These are phyloP conservation scores for Calyptomena viridis DNA, from an alignment of 2,113 vertebrate genomes.

Conservation along the genomic window DNA sequence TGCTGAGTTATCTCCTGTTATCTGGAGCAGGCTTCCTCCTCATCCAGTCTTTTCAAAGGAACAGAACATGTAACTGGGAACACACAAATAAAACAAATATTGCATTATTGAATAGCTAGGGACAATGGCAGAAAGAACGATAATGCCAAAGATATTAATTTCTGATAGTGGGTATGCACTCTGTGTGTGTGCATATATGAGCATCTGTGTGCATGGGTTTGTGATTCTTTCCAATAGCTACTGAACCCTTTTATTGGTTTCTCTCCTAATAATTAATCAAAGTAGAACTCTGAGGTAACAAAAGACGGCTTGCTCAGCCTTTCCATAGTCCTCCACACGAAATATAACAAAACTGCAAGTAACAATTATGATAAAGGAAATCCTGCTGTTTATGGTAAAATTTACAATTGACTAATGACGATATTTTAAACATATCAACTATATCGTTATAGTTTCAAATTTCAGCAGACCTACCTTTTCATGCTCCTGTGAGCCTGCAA, in stretches of 20 bases:
- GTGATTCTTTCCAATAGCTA: neutral
- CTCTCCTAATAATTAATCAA: neutral
- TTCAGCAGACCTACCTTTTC: neutral
- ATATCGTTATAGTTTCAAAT: neutral
- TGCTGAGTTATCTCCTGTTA: neutral
- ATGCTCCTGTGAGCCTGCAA: neutral
- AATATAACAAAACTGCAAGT: neutral
- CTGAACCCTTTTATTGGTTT: neutral
- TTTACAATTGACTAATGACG: neutral
- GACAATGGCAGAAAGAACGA: neutral
- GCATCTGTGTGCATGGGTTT: neutral
- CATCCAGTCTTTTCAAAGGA: neutral
- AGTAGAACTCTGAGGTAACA: neutral
- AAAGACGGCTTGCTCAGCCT: neutral
- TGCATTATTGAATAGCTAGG: neutral
- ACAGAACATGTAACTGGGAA: neutral
- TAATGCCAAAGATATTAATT: neutral
- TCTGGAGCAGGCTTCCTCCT: neutral
- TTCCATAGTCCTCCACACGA: neutral
- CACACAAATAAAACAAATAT: neutral
- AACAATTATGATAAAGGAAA: neutral
- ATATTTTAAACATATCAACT: neutral
- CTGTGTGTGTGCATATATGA: accelerated
- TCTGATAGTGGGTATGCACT: neutral
- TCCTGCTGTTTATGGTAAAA: neutral